Conservation (phyloP, 2,797 vertebrate species). For the Dryobates pubescens region DNA sequence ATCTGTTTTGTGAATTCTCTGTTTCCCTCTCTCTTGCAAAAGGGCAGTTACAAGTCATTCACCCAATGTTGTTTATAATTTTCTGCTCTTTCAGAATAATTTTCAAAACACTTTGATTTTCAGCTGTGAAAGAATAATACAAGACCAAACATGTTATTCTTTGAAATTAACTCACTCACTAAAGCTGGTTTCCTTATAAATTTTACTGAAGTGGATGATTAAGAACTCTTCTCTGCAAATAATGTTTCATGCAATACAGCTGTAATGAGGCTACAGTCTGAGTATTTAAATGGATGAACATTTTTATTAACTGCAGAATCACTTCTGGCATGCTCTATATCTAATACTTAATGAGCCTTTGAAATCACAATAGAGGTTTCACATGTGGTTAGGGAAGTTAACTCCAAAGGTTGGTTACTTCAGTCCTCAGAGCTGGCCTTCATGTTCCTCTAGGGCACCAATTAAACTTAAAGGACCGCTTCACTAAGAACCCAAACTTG, state of each 20-base stretch:
- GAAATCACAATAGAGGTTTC: slow-evolving; percentile 28
- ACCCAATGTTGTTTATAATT: slow-evolving; percentile 58
- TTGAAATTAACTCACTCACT: slow-evolving; percentile 69
- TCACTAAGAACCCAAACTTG: neutral
- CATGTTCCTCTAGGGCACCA: neutral
- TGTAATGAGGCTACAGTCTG: slow-evolving; percentile 63
- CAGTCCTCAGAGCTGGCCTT: neutral
- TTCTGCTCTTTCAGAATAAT: slow-evolving; percentile 54
- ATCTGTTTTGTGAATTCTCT: slow-evolving; percentile 8
- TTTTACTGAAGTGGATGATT: slow-evolving; percentile 74
- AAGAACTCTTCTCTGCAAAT: slow-evolving; percentile 71
- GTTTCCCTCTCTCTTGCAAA: slow-evolving; percentile 31
- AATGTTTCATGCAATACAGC: slow-evolving; percentile 66
- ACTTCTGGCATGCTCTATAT: slow-evolving; percentile 54
- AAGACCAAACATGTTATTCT: slow-evolving; percentile 74
- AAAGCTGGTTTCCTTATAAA: slow-evolving; percentile 61
- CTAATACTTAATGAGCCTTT: slow-evolving; percentile 49
- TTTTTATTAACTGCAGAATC: slow-evolving; percentile 66
- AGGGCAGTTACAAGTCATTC: slow-evolving; percentile 46
- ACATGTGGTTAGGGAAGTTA: neutral
- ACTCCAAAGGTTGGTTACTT: slow-evolving; percentile 21
- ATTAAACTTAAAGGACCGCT: slow-evolving; percentile 2
- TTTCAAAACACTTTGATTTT: slow-evolving; percentile 69
- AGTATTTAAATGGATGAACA: slow-evolving; percentile 62
- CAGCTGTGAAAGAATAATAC: slow-evolving; percentile 71